A percentile compares a stretch with the other conserved stretches of the same genome.
phyloP scores from a whole-genome alignment of 2,797 vertebrate genomes.

The Melanotaenia pygmaea region DNA sequence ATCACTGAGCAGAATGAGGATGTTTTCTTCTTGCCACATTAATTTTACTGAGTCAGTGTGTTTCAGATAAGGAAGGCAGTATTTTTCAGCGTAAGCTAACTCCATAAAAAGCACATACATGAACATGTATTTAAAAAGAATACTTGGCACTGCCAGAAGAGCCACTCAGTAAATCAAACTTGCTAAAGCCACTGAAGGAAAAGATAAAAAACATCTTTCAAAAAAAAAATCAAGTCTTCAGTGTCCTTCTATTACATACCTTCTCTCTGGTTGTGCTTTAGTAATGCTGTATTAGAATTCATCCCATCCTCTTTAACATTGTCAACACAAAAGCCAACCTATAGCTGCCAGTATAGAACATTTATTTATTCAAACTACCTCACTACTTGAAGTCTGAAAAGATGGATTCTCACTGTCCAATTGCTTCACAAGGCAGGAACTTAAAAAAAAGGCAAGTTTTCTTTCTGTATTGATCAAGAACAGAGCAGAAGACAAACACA shows the following conservation, averaged over 20 bases:
- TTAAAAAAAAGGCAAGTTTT: not conserved
- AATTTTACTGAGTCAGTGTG: not conserved
- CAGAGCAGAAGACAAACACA: not conserved
- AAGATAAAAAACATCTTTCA: not conserved
- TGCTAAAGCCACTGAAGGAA: not conserved
- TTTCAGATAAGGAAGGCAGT: not conserved
- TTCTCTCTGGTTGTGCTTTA: not conserved
- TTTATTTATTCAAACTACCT: not conserved
- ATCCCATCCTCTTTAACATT: not conserved
- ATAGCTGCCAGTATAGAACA: not conserved
- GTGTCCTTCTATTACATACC: not conserved
- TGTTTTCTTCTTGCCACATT: not conserved
- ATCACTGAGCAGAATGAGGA: not conserved
- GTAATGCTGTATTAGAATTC: not conserved
- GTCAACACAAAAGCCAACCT: not conserved
- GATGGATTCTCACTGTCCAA: not conserved
- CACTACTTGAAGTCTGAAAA: not conserved
- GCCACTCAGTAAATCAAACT: not conserved
- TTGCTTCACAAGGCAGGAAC: not conserved
- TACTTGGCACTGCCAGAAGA: not conserved
- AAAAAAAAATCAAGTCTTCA: not conserved
- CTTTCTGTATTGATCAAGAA: constrained; percentile 4
- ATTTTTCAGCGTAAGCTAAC: not conserved
- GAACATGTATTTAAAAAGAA: not conserved
- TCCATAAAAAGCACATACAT: not conserved